Conservation (phyloP, 2,888 invertebrate genomes). For the Matsumyia berberina region DNA sequence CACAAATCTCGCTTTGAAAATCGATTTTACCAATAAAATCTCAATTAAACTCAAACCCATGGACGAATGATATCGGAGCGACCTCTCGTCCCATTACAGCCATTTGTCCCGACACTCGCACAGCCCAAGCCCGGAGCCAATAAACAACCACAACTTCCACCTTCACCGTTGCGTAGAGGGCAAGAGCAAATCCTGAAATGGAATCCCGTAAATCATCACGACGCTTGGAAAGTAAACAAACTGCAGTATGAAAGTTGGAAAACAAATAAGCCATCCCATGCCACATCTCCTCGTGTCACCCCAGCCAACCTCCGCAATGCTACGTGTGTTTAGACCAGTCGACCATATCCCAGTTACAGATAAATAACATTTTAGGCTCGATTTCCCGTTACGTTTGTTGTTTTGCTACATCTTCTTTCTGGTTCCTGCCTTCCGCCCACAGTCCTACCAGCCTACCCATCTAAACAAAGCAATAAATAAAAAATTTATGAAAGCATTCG, state of each 20-base stretch:
- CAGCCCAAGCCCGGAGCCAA: slow-evolving; percentile 10
- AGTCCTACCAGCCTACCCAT: slow-evolving; percentile 4
- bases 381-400: slow-evolving; percentile 58
- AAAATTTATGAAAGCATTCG: slow-evolving; percentile 76
- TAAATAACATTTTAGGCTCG: slow-evolving; percentile 68
- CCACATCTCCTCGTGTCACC: too few species aligned
- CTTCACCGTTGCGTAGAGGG: slow-evolving; percentile 42
- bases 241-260: slow-evolving; percentile 69
- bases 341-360: slow-evolving; percentile 25
- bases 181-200: slow-evolving; percentile 47
- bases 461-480: slow-evolving; percentile 74
- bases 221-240: slow-evolving; percentile 70
- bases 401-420: slow-evolving; percentile 60
- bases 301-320: not conserved
- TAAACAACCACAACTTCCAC: slow-evolving; percentile 48
- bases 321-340: not conserved
- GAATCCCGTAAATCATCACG: slow-evolving; percentile 67
- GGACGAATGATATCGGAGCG: slow-evolving; percentile 33
- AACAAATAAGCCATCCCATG: slow-evolving; percentile 51
- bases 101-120: slow-evolving; percentile 43
- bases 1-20: slow-evolving; percentile 44
- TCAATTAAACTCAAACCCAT: slow-evolving; percentile 59
- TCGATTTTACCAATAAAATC: slow-evolving; percentile 66
- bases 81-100: slow-evolving; percentile 31
- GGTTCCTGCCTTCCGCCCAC: not conserved